phyloP scores from a whole-genome alignment of 2,888 invertebrate species.

The Noctua pronuba region DNA sequence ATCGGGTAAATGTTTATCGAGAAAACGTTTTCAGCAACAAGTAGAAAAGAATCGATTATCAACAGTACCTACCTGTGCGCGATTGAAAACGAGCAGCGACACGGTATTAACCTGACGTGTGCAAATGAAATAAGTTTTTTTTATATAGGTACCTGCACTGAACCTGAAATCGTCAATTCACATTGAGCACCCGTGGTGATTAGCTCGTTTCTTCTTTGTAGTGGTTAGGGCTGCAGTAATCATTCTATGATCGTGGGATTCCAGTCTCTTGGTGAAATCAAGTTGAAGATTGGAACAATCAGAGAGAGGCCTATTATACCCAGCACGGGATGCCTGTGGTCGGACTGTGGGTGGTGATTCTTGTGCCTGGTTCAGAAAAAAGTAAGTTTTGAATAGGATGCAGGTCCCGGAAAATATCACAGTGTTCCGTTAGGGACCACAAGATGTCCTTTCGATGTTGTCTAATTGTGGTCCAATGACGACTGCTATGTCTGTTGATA shows the following conservation, averaged over 20 bases:
- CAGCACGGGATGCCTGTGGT: neutral
- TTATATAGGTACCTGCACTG: no score
- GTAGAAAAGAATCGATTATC: conserved; percentile 44
- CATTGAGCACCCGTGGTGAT: neutral
- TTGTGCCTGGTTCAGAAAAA: neutral
- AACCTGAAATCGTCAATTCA: neutral
- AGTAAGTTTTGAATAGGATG: neutral
- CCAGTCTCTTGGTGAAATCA: neutral
- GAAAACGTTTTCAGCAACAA: conserved; percentile 36
- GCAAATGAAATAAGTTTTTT: conserved; percentile 16
- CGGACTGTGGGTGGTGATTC: neutral
- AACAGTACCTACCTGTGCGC: conserved; percentile 32
- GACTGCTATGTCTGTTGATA: neutral
- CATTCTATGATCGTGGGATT: neutral
- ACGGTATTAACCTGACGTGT: conserved; percentile 9
- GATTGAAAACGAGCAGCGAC: conserved; percentile 14
- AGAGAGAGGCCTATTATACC: neutral
- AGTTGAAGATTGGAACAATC: neutral
- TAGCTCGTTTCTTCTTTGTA: neutral
- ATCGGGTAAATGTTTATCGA: conserved; percentile 14
- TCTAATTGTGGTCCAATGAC: no score
- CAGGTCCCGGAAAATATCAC: neutral
- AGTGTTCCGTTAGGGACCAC: neutral
- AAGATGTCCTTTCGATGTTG: neutral
- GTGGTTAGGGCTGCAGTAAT: neutral